Percentiles rank a stretch among this genome's conserved stretches.
Conservation (phyloP, 2,888 invertebrate genomes). For the Drosophila setosimentum region DNA sequence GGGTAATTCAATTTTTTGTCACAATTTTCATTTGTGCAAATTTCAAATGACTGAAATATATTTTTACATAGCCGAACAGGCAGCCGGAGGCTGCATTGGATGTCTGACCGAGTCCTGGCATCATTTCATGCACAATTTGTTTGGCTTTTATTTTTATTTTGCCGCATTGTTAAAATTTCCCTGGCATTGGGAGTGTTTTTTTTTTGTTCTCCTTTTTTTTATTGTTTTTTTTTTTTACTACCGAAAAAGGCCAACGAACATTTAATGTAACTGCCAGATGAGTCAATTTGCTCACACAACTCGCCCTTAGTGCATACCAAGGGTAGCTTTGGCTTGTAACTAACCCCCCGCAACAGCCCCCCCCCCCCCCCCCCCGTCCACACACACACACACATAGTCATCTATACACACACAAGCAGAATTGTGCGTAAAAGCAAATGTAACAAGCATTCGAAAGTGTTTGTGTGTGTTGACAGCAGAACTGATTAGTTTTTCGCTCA, state of each 20-base stretch:
- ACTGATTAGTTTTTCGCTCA: slow-evolving; percentile 8
- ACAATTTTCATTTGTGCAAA: slow-evolving; percentile 78
- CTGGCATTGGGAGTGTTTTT: slow-evolving; percentile 45
- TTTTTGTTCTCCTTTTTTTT: neutral
- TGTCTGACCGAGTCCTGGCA: slow-evolving; percentile 30
- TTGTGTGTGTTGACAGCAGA: slow-evolving; percentile 3
- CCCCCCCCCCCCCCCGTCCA: neutral
- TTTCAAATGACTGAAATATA: slow-evolving; percentile 61
- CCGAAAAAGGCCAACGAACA: slow-evolving; percentile 48
- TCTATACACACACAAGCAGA: neutral
- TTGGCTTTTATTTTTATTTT: slow-evolving; percentile 75
- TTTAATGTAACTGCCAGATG: slow-evolving; percentile 69
- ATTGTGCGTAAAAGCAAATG: slow-evolving; percentile 5
- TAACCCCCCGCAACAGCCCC: neutral
- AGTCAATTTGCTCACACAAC: slow-evolving; percentile 48
- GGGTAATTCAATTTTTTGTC: slow-evolving; percentile 77
- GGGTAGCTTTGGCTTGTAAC: slow-evolving; percentile 42
- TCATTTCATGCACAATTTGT: slow-evolving; percentile 79
- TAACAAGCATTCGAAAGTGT: neutral
- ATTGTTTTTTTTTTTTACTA: slow-evolving; percentile 21
- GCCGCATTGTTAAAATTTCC: slow-evolving; percentile 74
- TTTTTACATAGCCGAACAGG: slow-evolving; percentile 24
- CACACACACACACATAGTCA: neutral
- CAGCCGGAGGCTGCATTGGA: slow-evolving; percentile 28
- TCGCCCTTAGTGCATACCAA: slow-evolving; percentile 23